Percentiles rank a stretch among this genome's conserved stretches.
phyloP scores from a whole-genome alignment of 2,113 vertebrate genomes.

The Cynocephalus volans region DNA sequence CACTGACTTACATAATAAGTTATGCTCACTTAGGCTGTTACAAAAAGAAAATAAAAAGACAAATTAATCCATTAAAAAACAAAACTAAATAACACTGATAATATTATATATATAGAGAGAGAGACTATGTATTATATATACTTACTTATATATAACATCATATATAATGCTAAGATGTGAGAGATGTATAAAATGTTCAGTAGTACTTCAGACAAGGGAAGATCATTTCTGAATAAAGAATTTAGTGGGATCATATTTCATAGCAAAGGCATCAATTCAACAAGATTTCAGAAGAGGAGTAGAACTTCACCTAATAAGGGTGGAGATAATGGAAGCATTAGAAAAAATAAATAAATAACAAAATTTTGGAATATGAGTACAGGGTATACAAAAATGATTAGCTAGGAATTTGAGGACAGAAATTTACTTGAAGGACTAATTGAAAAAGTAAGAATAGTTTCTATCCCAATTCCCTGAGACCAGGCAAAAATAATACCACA shows the following conservation, averaged over 20 bases:
- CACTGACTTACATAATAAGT: not conserved
- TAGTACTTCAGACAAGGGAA: not conserved
- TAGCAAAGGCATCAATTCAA: not conserved
- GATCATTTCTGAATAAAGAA: not conserved
- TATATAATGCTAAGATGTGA: not conserved
- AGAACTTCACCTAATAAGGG: not conserved
- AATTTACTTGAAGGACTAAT: not conserved
- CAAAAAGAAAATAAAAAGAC: not conserved
- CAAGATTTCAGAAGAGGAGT: not conserved
- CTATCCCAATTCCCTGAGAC: accelerated
- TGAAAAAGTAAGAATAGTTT: not conserved
- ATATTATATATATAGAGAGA: not conserved
- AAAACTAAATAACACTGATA: not conserved
- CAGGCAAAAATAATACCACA: not conserved
- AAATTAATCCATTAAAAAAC: not conserved
- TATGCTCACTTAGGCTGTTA: not conserved
- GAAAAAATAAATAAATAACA: not conserved
- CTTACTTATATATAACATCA: not conserved
- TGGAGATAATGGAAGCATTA: not conserved
- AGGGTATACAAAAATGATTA: not conserved
- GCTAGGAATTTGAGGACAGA: not conserved
- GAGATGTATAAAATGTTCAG: not conserved
- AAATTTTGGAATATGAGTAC: not conserved
- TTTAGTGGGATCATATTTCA: not conserved
- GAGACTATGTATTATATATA: not conserved